Conservation (phyloP, 2,888 invertebrate genomes). For the Eurois occulta region DNA sequence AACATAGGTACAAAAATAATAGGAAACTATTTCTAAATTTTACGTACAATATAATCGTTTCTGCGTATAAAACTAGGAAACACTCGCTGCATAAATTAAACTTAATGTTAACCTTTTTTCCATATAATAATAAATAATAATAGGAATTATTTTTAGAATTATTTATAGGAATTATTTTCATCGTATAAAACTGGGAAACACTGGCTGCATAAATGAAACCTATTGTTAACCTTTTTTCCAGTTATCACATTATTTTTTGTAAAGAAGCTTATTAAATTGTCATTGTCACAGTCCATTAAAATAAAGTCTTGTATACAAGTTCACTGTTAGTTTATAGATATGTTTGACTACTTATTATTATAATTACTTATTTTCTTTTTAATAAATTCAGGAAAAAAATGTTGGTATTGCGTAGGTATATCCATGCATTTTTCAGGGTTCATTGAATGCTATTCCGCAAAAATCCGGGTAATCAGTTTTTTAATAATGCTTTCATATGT, state of each 20-base stretch:
- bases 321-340: background rate
- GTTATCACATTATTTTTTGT: too few species aligned
- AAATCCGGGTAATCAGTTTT: background rate
- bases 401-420: background rate
- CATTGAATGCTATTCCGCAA: background rate
- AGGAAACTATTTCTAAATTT: background rate
- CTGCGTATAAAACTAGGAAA: background rate
- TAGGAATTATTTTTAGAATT: too few species aligned
- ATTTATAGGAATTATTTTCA: too few species aligned
- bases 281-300: background rate
- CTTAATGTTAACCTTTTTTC: background rate
- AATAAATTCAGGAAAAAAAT: background rate
- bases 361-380: background rate
- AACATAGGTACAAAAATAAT: too few species aligned
- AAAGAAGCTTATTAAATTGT: background rate
- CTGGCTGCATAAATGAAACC: constrained; percentile 11
- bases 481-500: background rate
- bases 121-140: too few species aligned
- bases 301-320: background rate
- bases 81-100: constrained; percentile 9
- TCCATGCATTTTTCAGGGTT: background rate
- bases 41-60: background rate
- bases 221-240: background rate
- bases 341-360: background rate
- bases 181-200: background rate